Percentiles rank a stretch among this genome's conserved stretches.
Conservation (phyloP, 2,113 vertebrate species). For the Mola mola region DNA sequence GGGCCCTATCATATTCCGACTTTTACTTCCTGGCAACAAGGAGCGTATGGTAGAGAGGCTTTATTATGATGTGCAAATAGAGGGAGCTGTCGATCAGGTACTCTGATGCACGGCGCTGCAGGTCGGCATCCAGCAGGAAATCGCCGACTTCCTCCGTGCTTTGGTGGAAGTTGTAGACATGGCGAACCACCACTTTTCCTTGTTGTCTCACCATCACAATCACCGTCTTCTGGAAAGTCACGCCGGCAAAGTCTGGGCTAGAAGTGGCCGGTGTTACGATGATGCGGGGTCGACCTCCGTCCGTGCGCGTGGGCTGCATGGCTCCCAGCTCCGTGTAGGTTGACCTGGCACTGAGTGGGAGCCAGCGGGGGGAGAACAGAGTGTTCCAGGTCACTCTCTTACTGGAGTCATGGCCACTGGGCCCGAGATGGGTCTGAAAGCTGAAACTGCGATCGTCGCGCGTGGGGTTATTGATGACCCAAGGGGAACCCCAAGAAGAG, state of each 20-base stretch:
- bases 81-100: constrained; percentile 97
- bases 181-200: constrained; percentile 90
- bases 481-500: constrained; percentile 90
- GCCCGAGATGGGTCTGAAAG: constrained; percentile 95
- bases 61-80: constrained; percentile 93
- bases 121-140: constrained; percentile 90
- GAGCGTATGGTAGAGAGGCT: constrained; percentile 93
- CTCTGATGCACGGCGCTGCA: constrained; percentile 92
- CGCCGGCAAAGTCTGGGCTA: constrained; percentile 90
- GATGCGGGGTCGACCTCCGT: constrained; percentile 87
- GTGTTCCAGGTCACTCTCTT: constrained; percentile 95
- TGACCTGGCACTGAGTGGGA: constrained; percentile 89
- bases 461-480: constrained; percentile 95
- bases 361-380: constrained; percentile 95
- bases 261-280: constrained; percentile 92
- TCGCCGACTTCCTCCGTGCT: constrained; percentile 93
- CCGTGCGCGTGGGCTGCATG: constrained; percentile 86
- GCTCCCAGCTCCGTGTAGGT: constrained; percentile 86
- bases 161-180: constrained; percentile 95
- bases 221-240: constrained; percentile 96
- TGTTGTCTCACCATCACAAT: constrained; percentile 90
- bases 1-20: constrained; percentile 45
- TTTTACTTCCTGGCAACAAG: constrained; percentile 89
- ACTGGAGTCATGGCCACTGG: constrained; percentile 88
- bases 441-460: constrained; percentile 96